Evolutionary conservation across 2,888 invertebrate species (phyloP).

Genomic region (Cremastinae sp.): DNA sequence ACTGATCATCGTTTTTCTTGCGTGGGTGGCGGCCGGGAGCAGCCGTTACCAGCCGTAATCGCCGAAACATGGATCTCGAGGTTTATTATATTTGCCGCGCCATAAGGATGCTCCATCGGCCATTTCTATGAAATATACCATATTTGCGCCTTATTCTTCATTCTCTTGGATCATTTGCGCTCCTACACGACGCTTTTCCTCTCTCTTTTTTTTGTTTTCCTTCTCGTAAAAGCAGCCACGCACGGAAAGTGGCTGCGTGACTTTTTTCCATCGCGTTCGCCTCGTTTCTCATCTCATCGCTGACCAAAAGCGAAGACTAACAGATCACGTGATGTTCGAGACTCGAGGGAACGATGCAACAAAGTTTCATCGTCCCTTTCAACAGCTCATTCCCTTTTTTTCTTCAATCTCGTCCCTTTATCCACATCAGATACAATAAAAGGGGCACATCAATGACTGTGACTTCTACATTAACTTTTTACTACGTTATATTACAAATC

Average conservation of each 20-base stretch:
- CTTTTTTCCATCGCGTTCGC: slow-evolving; percentile 34
- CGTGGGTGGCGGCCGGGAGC: slow-evolving; percentile 63
- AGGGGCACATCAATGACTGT: no score
- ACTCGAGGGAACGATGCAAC: slow-evolving; percentile 2
- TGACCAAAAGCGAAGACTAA: slow-evolving; percentile 25
- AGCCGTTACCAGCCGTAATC: slow-evolving; percentile 72
- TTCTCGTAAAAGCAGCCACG: not conserved
- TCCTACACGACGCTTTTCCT: slow-evolving; percentile 20
- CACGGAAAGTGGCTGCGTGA: slow-evolving; percentile 5
- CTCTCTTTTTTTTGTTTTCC: not conserved
- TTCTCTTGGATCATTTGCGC: slow-evolving; percentile 40
- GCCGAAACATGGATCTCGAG: slow-evolving; percentile 77
- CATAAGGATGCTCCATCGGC: slow-evolving; percentile 79
- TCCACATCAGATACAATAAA: no score
- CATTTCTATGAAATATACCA: slow-evolving; percentile 69
- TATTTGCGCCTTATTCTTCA: slow-evolving; percentile 49
- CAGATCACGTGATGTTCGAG: not conserved
- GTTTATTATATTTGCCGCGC: slow-evolving; percentile 80
- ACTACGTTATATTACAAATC: no score
- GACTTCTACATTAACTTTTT: no score
- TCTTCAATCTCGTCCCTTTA: not conserved
- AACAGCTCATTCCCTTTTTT: not conserved
- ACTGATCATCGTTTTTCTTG: slow-evolving; percentile 54
- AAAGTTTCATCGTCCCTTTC: not conserved
- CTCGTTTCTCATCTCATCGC: slow-evolving; percentile 31